Percentiles rank a stretch among this genome's conserved stretches.
Evolutionary conservation across 2,797 vertebrate genomes (phyloP).

Genomic region (Corythornis leucogaster): DNA sequence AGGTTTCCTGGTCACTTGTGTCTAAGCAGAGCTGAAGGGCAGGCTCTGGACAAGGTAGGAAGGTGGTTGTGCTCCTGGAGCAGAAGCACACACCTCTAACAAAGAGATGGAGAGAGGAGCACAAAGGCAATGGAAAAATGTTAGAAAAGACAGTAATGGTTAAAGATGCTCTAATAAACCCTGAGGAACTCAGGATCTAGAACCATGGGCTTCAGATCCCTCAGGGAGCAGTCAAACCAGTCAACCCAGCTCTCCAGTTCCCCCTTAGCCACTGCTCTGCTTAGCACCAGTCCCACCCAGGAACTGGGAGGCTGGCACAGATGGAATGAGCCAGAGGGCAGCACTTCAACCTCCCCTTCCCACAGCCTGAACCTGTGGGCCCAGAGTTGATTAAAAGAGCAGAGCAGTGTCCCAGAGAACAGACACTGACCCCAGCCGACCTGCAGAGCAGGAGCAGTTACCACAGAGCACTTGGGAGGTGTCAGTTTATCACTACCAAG

Average conservation of each 20-base stretch:
- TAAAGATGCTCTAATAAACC: background rate
- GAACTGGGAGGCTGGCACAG: background rate
- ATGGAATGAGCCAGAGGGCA: fast-evolving
- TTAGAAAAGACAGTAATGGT: background rate
- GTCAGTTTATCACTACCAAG: background rate
- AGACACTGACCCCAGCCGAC: background rate
- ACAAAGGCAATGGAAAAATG: background rate
- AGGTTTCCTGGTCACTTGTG: background rate
- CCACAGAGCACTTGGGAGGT: background rate
- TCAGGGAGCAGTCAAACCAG: background rate
- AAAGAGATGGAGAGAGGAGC: background rate
- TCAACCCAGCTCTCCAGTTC: background rate
- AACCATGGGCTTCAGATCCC: background rate
- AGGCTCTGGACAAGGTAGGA: background rate
- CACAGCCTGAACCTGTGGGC: background rate
- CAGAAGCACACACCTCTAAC: background rate
- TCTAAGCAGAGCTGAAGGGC: background rate
- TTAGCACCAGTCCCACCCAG: background rate
- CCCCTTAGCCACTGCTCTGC: fast-evolving
- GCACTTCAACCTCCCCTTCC: background rate
- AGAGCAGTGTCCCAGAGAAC: too few relatives aligned
- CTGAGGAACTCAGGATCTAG: fast-evolving
- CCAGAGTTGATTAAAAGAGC: background rate
- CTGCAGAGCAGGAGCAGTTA: background rate
- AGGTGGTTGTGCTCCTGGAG: background rate